Evolutionary conservation across 2,113 vertebrate species (phyloP).

Genomic region (Prolemur simus): DNA sequence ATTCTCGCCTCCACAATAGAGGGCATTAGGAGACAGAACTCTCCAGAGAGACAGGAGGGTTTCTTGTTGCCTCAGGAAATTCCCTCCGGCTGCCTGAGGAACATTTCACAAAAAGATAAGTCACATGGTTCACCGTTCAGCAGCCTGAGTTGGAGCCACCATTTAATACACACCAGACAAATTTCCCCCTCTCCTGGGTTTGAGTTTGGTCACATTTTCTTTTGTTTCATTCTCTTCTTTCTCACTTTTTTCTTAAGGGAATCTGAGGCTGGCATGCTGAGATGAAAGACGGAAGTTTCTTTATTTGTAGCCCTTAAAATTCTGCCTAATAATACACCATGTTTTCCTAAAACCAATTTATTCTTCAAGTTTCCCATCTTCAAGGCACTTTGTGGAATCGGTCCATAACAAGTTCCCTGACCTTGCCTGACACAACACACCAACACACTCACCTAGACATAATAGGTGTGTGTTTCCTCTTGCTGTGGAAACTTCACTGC

Average conservation of each 20-base stretch:
- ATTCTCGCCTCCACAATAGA: constrained; percentile 12
- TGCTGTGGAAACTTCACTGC: neutral
- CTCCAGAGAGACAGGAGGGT: constrained; percentile 5
- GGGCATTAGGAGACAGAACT: neutral
- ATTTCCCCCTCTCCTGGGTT: neutral
- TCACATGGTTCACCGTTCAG: constrained; percentile 34
- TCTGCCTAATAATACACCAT: neutral
- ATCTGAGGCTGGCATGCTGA: neutral
- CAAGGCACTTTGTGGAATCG: neutral
- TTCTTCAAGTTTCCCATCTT: constrained; percentile 23
- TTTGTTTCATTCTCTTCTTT: neutral
- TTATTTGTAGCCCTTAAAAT: constrained; percentile 34
- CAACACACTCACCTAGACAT: neutral
- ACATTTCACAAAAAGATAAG: constrained; percentile 50
- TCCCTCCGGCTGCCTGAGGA: constrained; percentile 17
- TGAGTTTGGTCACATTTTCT: neutral
- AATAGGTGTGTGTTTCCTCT: neutral
- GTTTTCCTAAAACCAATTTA: constrained; percentile 13
- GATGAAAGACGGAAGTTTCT: constrained; percentile 12
- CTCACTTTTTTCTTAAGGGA: neutral
- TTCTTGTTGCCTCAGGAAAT: constrained; percentile 60
- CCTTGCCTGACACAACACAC: neutral
- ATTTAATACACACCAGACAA: neutral
- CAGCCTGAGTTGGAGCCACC: neutral
- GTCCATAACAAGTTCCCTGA: neutral